These are phyloP conservation scores for Semicossyphus pulcher DNA, from an alignment of 2,113 vertebrate species.

Conservation along the genomic window DNA sequence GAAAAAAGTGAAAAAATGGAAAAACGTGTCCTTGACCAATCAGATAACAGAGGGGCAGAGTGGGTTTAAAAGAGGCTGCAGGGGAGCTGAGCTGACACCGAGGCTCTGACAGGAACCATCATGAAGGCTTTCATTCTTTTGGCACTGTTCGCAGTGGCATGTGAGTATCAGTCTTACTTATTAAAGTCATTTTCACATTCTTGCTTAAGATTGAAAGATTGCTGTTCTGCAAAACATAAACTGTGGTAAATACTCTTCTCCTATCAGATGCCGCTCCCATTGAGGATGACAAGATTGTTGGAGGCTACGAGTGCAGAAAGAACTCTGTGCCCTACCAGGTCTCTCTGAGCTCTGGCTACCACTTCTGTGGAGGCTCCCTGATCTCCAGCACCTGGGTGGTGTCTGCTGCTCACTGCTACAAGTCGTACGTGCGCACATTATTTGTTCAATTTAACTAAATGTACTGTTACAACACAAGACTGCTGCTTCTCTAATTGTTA, in stretches of 20 bases:
- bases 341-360: conserved; percentile 85
- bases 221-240: neutral
- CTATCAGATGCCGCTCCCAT: conserved; percentile 78
- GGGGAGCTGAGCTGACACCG: neutral
- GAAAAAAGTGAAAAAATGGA: neutral
- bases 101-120: conserved; percentile 2
- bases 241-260: neutral
- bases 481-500: neutral
- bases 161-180: conserved; percentile 51
- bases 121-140: conserved; percentile 82
- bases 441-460: no score
- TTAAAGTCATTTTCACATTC: neutral
- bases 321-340: conserved; percentile 83
- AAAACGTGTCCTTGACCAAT: conserved; percentile 15
- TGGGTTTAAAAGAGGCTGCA: conserved; percentile 44
- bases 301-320: conserved; percentile 84
- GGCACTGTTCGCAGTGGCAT: conserved; percentile 76
- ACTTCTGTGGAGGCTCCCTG: conserved; percentile 84
- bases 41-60: conserved; percentile 15
- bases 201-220: neutral
- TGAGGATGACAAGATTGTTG: conserved; percentile 88
- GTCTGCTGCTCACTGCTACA: conserved; percentile 90
- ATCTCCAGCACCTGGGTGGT: conserved; percentile 87
- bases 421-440: conserved; percentile 77
- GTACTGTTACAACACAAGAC: neutral